Evolutionary conservation across 2,797 vertebrate species (phyloP), one percentile per base, ranked within the genome.

Genomic region (Rousettus madagascariensis): DNA sequence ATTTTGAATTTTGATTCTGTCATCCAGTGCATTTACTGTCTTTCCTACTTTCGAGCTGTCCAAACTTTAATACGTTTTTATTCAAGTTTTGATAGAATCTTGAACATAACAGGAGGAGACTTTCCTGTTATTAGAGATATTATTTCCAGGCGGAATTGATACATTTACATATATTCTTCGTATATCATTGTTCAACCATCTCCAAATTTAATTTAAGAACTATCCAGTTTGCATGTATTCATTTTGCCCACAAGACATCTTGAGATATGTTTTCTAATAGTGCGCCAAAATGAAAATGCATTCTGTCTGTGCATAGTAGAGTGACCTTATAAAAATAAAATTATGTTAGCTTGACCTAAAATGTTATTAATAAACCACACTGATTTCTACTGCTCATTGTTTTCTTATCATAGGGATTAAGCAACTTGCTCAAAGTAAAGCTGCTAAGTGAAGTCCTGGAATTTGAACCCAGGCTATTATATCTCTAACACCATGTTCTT

Each of bases 321-420:
- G 30, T 89, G 84, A 78, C 53, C 28, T 83, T 85, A 41, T 86
- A 74, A 87, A 69, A 59, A 86, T 72, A 55, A 69, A 63, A 53
- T 77, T 33, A 36, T 20, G 33, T 71, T 59, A 33, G 19, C 83
- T 74, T 96, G 75, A 69, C 8, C 38, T 90, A 57, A 69, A 19
- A 59, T 66, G 4, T 43, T 83, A 57, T 84, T 75, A 51, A 59
- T 22, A 43, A 96, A 79, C 12, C 22, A 28, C 30, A 26, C 26
- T 82, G 84, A 17, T 8, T 80, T 59, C 33, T 77, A 6, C 38
- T 24, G 36, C 22, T 80, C 24, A 46, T 55, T 55, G 43, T 41
- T 90, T 94, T 95, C 49, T 90, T 69, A 63, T 33, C 33, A 77
- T 43, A 95, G 33, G 43, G 22, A 4, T 85, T 86, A 74, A 78